These are phyloP conservation scores for Dendrolimus pini DNA, from an alignment of 2,888 invertebrate genomes.

Conservation along the genomic window DNA sequence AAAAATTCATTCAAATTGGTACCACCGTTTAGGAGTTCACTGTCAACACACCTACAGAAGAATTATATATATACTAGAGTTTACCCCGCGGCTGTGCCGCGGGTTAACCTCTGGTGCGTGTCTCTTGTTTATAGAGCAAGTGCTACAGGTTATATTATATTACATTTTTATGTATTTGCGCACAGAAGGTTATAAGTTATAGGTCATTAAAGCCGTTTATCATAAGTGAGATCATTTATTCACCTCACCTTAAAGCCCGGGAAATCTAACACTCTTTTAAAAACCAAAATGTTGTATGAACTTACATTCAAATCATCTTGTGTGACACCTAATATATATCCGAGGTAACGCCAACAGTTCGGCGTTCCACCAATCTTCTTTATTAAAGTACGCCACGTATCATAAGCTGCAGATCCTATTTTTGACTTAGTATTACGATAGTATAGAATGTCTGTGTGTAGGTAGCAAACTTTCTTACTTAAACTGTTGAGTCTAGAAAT, in stretches of 20 bases:
- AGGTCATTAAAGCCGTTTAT: no score
- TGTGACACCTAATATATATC: conserved; percentile 45
- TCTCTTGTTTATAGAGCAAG: no score
- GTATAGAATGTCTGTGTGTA: conserved; percentile 58
- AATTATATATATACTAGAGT: no score
- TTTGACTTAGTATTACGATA: conserved; percentile 55
- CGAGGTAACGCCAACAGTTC: conserved; percentile 59
- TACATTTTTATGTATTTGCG: no score
- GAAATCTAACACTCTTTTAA: conserved; percentile 2
- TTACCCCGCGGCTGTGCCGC: no score
- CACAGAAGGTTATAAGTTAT: no score
- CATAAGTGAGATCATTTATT: no score
- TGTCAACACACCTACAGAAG: no score
- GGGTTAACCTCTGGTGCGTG: no score
- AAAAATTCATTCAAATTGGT: no score
- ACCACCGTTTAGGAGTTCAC: no score
- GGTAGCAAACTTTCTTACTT: conserved; percentile 53
- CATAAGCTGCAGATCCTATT: conserved; percentile 52
- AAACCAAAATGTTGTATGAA: conserved; percentile 10
- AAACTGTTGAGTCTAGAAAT: conserved; percentile 45
- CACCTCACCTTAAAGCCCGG: background rate
- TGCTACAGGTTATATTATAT: no score
- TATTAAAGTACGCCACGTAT: conserved; percentile 54
- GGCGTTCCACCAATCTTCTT: conserved; percentile 57
- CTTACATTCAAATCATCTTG: conserved; percentile 63